Evolutionary conservation across 2,113 vertebrate genomes (phyloP), one percentile per base, ranked within the genome.

Genomic region (Tyto alba): DNA sequence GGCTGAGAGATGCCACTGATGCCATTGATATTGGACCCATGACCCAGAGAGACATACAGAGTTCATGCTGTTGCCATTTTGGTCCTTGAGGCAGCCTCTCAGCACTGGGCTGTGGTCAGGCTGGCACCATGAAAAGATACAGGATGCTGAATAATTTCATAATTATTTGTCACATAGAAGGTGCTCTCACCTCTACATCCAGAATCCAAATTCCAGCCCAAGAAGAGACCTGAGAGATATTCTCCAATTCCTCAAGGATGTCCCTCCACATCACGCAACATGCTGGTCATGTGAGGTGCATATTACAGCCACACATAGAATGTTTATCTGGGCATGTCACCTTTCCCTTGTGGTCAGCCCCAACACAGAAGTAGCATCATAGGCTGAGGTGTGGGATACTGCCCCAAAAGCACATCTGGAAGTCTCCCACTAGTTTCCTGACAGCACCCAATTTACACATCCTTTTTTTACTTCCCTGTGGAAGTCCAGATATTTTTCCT

Each of bases 281-380:
- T 9, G 2, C n/a, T 1, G 1, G 40, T 64, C 1, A 0, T 43
- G 15, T 41, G 48, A 85, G 13, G 14, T 56, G 21, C 0, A 0
- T 40, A 5, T 36, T 36, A 8, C 27, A 76, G 52, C 16, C 48
- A 72, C 0, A 2, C 16, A 8, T 6, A 9, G 32, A 17, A 50
- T 52, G 3, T 34, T 74, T 32, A 21, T 26, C 32, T 75, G 43
- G 16, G 48, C 82, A 59, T 40, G 16, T 30, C 71, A 40, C 69
- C 9, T 85, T 47, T 85, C 48, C 32, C 22, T 40, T 2, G 0
- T 16, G 16, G 29, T 41, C 62, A 78, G 0, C 9, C 5, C n/a
- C 48, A 75, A 16, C 4, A 63, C 9, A 81, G 38, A 63, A 62
- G 25, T 14, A 66, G 11, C 23, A 25, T 21, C 7, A 0, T 19